Conservation (phyloP, 2,113 vertebrate species). For the Zeus faber region DNA sequence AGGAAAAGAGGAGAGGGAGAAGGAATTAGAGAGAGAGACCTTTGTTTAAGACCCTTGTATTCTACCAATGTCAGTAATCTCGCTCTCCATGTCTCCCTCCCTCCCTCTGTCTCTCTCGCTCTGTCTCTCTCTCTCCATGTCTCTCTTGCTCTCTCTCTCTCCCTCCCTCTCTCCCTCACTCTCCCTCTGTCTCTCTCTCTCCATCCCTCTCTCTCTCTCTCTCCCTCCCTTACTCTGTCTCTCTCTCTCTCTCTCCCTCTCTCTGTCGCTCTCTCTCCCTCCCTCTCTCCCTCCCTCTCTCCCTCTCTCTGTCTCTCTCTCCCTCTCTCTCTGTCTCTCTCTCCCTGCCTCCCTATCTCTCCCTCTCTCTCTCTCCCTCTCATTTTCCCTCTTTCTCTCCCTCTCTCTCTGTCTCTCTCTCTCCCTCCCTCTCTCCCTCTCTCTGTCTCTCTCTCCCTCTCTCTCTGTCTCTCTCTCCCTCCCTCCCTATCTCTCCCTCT, state of each 20-base stretch:
- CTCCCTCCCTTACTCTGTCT: no score
- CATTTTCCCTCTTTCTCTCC: neutral
- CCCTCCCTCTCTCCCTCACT: no score
- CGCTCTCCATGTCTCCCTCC: no score
- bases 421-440: neutral
- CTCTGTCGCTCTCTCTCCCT: neutral
- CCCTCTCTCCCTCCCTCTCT: neutral
- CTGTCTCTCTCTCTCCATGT: no score
- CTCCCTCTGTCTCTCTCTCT: no score
- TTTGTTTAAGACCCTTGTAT: no score
- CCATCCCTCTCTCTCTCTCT: no score
- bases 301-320: neutral
- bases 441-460: conserved; percentile 8
- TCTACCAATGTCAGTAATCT: no score
- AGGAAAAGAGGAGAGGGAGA: no score
- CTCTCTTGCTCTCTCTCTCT: no score
- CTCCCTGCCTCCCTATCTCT: neutral
- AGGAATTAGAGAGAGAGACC: no score
- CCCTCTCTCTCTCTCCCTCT: neutral
- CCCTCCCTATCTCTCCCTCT: neutral
- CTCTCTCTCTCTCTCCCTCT: conserved; percentile 1
- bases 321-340: neutral
- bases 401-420: neutral
- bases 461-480: conserved; percentile 3
- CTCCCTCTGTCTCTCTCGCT: no score